Conservation (phyloP, 2,888 invertebrate species). For the Trichopoda pennipes region DNA sequence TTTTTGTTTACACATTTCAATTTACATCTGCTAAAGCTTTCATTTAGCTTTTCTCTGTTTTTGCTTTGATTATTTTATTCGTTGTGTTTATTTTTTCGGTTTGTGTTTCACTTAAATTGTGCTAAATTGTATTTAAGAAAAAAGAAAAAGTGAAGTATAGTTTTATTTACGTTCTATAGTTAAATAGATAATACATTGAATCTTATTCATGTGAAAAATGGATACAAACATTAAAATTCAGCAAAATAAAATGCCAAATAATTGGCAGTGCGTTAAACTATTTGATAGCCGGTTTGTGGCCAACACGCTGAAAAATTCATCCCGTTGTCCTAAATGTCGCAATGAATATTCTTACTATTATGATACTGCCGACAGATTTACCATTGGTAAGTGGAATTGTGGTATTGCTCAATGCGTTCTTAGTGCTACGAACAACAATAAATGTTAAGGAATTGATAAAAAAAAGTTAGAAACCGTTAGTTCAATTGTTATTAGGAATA, state of each 20-base stretch:
- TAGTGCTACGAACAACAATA: no score
- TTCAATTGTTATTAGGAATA: no score
- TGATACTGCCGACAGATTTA: conserved; percentile 37
- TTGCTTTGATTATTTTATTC: background rate
- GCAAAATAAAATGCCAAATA: conserved; percentile 50
- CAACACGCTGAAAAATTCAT: conserved; percentile 70
- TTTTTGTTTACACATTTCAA: conserved; percentile 15
- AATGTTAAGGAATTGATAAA: no score
- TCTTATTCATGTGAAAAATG: background rate
- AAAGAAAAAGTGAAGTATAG: background rate
- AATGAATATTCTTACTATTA: conserved; percentile 70
- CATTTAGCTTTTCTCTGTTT: background rate
- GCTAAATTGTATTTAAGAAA: background rate
- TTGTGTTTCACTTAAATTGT: background rate
- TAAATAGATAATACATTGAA: background rate
- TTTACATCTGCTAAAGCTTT: background rate
- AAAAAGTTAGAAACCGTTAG: no score
- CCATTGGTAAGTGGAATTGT: conserved; percentile 41
- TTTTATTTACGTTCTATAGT: background rate
- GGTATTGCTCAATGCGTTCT: no score
- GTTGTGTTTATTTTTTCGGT: background rate
- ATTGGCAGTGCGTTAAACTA: conserved; percentile 63
- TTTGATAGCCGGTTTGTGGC: conserved; percentile 77
- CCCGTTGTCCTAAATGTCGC: conserved; percentile 75
- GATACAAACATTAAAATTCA: background rate